Evolutionary conservation across 2,888 invertebrate species (phyloP).

Genomic region (Ferdinandea cuprea): DNA sequence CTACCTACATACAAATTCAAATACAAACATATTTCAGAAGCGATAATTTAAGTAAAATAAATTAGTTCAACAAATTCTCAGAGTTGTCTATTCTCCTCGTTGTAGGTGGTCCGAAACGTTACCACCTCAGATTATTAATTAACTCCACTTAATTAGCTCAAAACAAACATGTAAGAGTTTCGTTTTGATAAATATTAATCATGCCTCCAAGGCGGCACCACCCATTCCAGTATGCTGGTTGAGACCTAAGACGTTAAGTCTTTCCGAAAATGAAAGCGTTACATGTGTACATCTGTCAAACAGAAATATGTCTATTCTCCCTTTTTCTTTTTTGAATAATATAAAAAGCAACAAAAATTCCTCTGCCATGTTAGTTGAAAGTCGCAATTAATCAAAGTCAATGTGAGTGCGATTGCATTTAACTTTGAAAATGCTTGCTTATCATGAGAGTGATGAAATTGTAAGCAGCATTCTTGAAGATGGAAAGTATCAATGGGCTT

Average conservation of each 20-base stretch:
- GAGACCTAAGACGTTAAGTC: slow-evolving; percentile 14
- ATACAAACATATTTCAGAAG: background rate
- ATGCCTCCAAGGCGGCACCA: slow-evolving; percentile 9
- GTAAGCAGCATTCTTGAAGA: background rate
- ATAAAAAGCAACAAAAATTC: slow-evolving; percentile 48
- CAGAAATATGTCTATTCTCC: slow-evolving; percentile 55
- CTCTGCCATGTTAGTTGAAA: slow-evolving; percentile 68
- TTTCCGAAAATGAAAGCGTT: slow-evolving; percentile 26
- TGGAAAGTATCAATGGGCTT: background rate
- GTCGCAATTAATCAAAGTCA: slow-evolving; percentile 72
- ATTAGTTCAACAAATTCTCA: background rate
- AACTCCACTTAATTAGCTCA: slow-evolving; percentile 67
- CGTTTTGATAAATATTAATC: slow-evolving; percentile 59
- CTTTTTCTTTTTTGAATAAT: slow-evolving; percentile 6
- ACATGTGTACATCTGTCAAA: slow-evolving; percentile 61
- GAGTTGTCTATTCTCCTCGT: background rate
- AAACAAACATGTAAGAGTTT: slow-evolving; percentile 63
- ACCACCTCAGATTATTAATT: slow-evolving; percentile 63
- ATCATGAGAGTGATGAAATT: background rate
- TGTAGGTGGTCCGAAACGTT: slow-evolving; percentile 46
- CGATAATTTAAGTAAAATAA: background rate
- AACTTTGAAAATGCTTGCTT: background rate
- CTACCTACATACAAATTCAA: background rate
- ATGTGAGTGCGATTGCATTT: slow-evolving; percentile 45
- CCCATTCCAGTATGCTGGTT: slow-evolving; percentile 1